Base-by-base conservation (phyloP, 2,888 invertebrate genomes). In the Volucella zonaria region DNA sequence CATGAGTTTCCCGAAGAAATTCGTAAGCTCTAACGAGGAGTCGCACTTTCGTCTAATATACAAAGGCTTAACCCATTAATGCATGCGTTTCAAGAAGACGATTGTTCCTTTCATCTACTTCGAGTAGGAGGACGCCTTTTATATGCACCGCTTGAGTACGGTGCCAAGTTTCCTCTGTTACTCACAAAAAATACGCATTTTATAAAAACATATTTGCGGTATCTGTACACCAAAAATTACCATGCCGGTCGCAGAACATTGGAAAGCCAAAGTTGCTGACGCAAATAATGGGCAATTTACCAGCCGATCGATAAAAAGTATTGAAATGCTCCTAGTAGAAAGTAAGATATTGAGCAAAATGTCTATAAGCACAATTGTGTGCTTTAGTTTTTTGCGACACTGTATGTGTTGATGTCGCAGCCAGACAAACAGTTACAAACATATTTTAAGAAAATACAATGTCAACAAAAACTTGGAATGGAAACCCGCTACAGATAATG, bases 271-370 rank as follows among this genome's bases (percentile, higher is more conserved):
- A 80, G 47, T 31, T 80, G 43, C 59, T 71, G 54, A 40, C 8
- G 3, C 62, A 86, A 67, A 73, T 82, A 11, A 73, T 82, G 75
- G 78, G 79, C 42, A 82, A 76, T 59, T 42, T 82, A 10, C 75
- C 68, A 49, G 45, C 45, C 3, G 45, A 61, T n/a, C 43, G 61
- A 15, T n/a, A n/a, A n/a, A n/a, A n/a, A n/a, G n/a, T n/a, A n/a
- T n/a, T n/a, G n/a, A n/a, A n/a, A n/a, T n/a, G n/a, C n/a, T n/a
- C n/a, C n/a, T n/a, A n/a, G n/a, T n/a, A n/a, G n/a, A n/a, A n/a
- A n/a, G n/a, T n/a, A n/a, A n/a, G n/a, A n/a, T n/a, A n/a, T n/a
- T n/a, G n/a, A n/a, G n/a, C n/a, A n/a, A n/a, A n/a, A n/a, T n/a
- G n/a, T n/a, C n/a, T n/a, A n/a, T n/a, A n/a, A n/a, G n/a, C n/a